Evolutionary conservation across 2,888 invertebrate species (phyloP).

Genomic region (Eristalinus aeneus): DNA sequence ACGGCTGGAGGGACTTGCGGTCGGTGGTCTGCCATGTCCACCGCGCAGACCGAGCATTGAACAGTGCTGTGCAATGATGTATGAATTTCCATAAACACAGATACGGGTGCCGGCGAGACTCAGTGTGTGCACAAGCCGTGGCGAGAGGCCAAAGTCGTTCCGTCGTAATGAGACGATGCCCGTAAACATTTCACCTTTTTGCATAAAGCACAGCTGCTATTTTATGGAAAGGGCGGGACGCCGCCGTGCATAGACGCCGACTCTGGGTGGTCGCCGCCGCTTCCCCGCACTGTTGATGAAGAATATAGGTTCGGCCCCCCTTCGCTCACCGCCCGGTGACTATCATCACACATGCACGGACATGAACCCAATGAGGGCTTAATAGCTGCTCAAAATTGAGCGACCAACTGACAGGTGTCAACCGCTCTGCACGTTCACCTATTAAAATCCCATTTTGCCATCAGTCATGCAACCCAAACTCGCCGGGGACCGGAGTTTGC

Average conservation of each 20-base stretch:
- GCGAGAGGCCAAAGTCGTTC: constrained; percentile 52
- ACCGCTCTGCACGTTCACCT: constrained; percentile 27
- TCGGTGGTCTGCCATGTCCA: neutral
- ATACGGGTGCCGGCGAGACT: neutral
- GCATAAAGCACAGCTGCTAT: constrained; percentile 40
- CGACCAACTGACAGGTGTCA: constrained; percentile 58
- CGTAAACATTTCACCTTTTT: constrained; percentile 66
- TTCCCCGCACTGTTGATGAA: constrained; percentile 21
- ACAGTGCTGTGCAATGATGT: neutral
- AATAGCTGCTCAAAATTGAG: neutral
- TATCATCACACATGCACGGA: neutral
- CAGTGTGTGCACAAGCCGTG: constrained; percentile 1
- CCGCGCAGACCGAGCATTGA: neutral
- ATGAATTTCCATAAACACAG: constrained; percentile 27
- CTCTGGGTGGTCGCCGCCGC: constrained; percentile 17
- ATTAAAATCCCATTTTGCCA: constrained; percentile 22
- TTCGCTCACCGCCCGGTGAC: neutral
- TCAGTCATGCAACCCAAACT: neutral
- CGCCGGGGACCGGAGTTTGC: neutral
- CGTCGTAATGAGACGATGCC: constrained; percentile 58
- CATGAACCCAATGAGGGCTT: neutral
- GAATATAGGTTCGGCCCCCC: constrained; percentile 17
- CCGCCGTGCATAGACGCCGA: constrained; percentile 18
- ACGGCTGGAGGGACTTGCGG: neutral
- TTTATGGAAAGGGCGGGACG: constrained; percentile 42